Evolutionary conservation across 2,113 vertebrate species (phyloP).

Genomic region (Trematomus loennbergii): DNA sequence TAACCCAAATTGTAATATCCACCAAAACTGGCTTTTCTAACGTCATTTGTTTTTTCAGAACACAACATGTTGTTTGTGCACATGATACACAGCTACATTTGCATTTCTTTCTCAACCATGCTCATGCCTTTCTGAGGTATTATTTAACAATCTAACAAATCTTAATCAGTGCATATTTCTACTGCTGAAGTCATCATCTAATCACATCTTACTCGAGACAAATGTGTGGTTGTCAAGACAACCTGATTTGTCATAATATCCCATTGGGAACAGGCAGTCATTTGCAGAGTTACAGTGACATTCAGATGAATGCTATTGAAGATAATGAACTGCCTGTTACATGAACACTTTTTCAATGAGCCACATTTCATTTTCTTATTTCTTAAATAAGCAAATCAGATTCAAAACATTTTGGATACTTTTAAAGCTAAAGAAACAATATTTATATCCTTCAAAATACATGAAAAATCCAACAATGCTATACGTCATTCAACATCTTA

Average conservation of each 20-base stretch:
- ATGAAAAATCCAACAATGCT: not conserved
- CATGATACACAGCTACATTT: not conserved
- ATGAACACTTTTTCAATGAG: slow-evolving; percentile 9
- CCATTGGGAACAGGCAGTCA: not conserved
- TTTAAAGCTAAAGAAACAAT: too few species aligned
- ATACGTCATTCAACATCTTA: not conserved
- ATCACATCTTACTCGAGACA: slow-evolving; percentile 23
- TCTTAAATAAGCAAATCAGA: not conserved
- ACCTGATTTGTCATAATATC: slow-evolving; percentile 33
- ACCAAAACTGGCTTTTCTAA: slow-evolving; percentile 10
- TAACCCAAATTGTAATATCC: slow-evolving; percentile 21
- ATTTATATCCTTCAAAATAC: too few species aligned
- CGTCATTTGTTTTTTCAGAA: slow-evolving; percentile 35
- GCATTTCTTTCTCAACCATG: not conserved
- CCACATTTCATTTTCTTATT: slow-evolving; percentile 5
- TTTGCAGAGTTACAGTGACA: slow-evolving; percentile 24
- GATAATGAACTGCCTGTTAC: not conserved
- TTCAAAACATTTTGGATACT: not conserved
- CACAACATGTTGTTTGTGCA: slow-evolving; percentile 19
- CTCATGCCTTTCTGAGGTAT: not conserved
- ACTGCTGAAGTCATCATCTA: slow-evolving; percentile 1
- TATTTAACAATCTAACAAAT: slow-evolving; percentile 4
- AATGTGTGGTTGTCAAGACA: slow-evolving; percentile 29
- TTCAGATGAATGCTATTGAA: slow-evolving; percentile 11
- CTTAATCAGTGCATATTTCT: slow-evolving; percentile 5